Conservation (phyloP, 30 jellyfish, hydroid and myxozoan species). For the Chrysaora quinquecirrha region DNA sequence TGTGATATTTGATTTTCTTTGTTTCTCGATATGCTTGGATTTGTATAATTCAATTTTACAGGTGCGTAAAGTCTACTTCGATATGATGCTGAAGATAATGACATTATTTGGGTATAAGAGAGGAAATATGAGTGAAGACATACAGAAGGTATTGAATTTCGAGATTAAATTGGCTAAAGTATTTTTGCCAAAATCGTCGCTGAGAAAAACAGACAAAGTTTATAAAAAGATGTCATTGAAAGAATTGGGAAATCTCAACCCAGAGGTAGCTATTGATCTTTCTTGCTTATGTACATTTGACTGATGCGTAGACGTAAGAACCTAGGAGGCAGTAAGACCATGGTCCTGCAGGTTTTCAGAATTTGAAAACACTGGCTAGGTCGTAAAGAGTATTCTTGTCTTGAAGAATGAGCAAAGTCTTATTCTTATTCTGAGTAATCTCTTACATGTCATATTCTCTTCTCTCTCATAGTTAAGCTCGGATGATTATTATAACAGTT, state of each 20-base stretch:
- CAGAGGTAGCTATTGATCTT: too few species aligned
- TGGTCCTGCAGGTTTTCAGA: too few species aligned
- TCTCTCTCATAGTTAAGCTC: too few species aligned
- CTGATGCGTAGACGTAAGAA: too few species aligned
- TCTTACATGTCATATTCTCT: too few species aligned
- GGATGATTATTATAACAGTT: too few species aligned
- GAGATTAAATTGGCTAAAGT: conserved; percentile 60
- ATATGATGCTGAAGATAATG: conserved; percentile 22
- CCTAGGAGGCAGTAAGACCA: too few species aligned
- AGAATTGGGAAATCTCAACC: neutral
- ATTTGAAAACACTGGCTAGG: too few species aligned
- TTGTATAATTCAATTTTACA: neutral
- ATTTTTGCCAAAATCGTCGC: conserved; percentile 1
- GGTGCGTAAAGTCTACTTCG: conserved; percentile 39
- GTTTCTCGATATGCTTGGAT: neutral
- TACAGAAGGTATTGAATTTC: conserved; percentile 30
- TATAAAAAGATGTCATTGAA: conserved; percentile 11
- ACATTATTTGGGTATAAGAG: conserved; percentile 20
- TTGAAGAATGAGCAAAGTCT: too few species aligned
- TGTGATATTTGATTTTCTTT: neutral
- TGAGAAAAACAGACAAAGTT: conserved; percentile 24
- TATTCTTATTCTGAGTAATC: too few species aligned
- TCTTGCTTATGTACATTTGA: too few species aligned
- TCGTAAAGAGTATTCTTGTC: too few species aligned
- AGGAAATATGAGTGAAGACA: neutral